Evolutionary conservation across 1,140 invertebrate genomes (phyloP).

Genomic region (Bombyx mandarina): DNA sequence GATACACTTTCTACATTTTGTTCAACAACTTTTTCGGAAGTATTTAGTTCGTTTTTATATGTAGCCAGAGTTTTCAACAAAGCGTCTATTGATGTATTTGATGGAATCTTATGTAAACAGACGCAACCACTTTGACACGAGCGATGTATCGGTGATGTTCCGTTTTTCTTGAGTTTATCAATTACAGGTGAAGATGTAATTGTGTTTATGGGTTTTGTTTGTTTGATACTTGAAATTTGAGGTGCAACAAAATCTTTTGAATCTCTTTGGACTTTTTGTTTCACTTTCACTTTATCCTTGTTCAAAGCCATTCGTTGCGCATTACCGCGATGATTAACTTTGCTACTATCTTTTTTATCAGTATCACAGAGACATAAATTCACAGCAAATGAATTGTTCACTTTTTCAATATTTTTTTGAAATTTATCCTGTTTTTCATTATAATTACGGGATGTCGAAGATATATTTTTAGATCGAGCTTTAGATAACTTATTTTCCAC

Average conservation of each 20-base stretch:
- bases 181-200: slow-evolving; percentile 9
- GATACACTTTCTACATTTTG: not conserved
- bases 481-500: too few species aligned
- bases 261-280: too few species aligned
- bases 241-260: not conserved
- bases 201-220: slow-evolving; percentile 11
- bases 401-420: too few species aligned
- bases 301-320: too few species aligned
- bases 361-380: too few species aligned
- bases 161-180: not conserved
- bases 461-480: too few species aligned
- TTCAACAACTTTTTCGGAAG: not conserved
- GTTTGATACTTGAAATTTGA: not conserved
- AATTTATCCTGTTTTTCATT: too few species aligned
- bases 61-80: slow-evolving; percentile 37
- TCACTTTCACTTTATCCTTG: too few species aligned
- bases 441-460: too few species aligned
- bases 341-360: too few species aligned
- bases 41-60: slow-evolving; percentile 6
- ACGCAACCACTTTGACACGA: slow-evolving; percentile 28
- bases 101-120: slow-evolving; percentile 54
- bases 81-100: slow-evolving; percentile 48
- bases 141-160: not conserved
- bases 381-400: too few species aligned
- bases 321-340: too few species aligned